phyloP scores from a whole-genome alignment of 2,797 vertebrate species.

The Myotis myotis region DNA sequence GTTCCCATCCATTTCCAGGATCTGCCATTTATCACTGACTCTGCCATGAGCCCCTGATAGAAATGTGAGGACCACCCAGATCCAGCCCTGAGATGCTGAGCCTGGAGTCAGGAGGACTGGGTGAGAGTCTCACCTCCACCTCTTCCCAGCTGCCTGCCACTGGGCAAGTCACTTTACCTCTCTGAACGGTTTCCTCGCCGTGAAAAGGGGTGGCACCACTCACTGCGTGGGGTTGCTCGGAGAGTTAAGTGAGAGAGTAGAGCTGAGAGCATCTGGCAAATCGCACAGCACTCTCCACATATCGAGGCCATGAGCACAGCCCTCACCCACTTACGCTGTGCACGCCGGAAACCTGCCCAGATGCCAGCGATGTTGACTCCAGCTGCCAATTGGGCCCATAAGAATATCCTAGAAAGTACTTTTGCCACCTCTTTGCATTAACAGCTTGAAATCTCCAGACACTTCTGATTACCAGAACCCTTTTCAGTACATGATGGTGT shows the following conservation, averaged over 20 bases:
- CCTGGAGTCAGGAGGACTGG: not conserved
- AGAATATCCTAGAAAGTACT: slow-evolving; percentile 72
- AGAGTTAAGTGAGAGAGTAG: not conserved
- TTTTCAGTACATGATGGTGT: slow-evolving; percentile 42
- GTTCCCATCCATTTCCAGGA: not conserved
- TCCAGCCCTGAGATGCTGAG: not conserved
- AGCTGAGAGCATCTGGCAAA: not conserved
- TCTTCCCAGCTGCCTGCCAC: not conserved
- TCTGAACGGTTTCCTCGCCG: not conserved
- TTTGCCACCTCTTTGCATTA: slow-evolving; percentile 44
- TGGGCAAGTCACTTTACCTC: not conserved
- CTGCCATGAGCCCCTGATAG: not conserved
- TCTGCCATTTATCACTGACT: not conserved
- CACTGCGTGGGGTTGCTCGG: not conserved
- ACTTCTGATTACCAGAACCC: slow-evolving; percentile 38
- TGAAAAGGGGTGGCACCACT: not conserved
- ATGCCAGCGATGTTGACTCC: slow-evolving; percentile 42
- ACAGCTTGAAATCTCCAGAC: slow-evolving; percentile 64
- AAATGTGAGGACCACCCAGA: not conserved
- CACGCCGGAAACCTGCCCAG: slow-evolving; percentile 53
- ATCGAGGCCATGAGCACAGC: not conserved
- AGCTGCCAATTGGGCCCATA: slow-evolving; percentile 39
- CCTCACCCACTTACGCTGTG: not conserved
- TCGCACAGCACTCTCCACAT: not conserved
- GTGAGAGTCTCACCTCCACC: not conserved